These are phyloP conservation scores for Malurus elegans DNA, from an alignment of 2,113 vertebrate genomes.

Conservation along the genomic window DNA sequence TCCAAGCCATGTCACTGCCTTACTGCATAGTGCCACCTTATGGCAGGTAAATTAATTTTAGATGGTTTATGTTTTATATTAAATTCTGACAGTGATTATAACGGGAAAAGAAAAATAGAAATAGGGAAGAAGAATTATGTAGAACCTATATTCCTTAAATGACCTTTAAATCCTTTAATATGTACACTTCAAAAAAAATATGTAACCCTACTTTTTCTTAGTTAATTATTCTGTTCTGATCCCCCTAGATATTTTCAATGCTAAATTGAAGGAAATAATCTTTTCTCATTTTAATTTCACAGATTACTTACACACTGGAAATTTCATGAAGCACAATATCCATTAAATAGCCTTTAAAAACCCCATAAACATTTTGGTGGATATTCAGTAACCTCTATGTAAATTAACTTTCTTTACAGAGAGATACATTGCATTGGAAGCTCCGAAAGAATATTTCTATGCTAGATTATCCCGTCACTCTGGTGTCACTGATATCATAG, in stretches of 20 bases:
- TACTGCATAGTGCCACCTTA: background rate
- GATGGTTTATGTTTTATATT: background rate
- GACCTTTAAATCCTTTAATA: background rate
- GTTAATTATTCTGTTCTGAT: background rate
- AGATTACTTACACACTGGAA: background rate
- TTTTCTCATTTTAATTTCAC: background rate
- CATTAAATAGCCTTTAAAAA: background rate
- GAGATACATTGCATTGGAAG: background rate
- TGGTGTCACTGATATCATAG: background rate
- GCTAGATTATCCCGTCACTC: background rate
- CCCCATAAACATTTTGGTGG: accelerated
- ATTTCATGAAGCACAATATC: accelerated
- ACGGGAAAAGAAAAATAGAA: background rate
- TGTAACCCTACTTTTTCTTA: background rate
- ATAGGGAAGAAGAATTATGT: background rate
- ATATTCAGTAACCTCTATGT: background rate
- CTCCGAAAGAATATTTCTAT: background rate
- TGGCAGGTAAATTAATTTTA: background rate
- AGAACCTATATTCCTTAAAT: background rate
- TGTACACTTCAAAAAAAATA: background rate
- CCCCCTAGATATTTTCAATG: accelerated
- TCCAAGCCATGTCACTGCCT: background rate
- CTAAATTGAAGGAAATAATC: background rate
- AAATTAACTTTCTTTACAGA: background rate
- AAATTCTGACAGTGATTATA: background rate